A percentile compares a stretch with the other conserved stretches of the same genome.
These are phyloP conservation scores for Trachythela sp. DNA, from an alignment of 64 coral and sea anemone species.

Conservation along the genomic window DNA sequence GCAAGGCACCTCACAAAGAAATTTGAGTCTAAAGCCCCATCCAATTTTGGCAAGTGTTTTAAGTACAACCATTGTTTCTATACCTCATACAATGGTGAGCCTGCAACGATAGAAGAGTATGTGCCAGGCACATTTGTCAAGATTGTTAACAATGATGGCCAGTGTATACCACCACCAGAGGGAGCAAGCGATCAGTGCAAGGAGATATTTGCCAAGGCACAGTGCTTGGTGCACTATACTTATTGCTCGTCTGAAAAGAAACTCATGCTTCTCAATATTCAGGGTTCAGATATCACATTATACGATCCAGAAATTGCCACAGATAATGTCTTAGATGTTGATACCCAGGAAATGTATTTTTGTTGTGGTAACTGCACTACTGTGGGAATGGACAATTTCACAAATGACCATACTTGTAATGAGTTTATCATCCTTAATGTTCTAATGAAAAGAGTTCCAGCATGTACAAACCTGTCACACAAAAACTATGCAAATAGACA, in stretches of 20 bases:
- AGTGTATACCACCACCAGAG: not conserved
- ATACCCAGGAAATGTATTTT: not conserved
- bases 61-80: constrained; percentile 66
- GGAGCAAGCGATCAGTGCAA: not conserved
- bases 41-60: constrained; percentile 58
- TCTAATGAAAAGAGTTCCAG: not conserved
- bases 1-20: not conserved
- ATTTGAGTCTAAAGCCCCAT: constrained; percentile 49
- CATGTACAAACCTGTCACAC: not conserved
- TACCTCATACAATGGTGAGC: constrained; percentile 49
- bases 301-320: constrained; percentile 12
- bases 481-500: not conserved
- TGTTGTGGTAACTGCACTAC: not conserved
- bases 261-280: not conserved
- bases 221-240: not conserved
- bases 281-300: not conserved
- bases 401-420: not conserved
- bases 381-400: not conserved
- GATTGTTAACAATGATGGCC: constrained; percentile 70
- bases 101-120: constrained; percentile 74
- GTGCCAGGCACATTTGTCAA: constrained; percentile 61
- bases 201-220: constrained; percentile 15
- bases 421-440: not conserved
- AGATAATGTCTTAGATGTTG: not conserved
- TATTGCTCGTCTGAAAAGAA: not conserved